Percentiles rank a stretch among this genome's conserved stretches.
phyloP scores from a whole-genome alignment of 2,888 invertebrate species.

The Hecatera dysodea region DNA sequence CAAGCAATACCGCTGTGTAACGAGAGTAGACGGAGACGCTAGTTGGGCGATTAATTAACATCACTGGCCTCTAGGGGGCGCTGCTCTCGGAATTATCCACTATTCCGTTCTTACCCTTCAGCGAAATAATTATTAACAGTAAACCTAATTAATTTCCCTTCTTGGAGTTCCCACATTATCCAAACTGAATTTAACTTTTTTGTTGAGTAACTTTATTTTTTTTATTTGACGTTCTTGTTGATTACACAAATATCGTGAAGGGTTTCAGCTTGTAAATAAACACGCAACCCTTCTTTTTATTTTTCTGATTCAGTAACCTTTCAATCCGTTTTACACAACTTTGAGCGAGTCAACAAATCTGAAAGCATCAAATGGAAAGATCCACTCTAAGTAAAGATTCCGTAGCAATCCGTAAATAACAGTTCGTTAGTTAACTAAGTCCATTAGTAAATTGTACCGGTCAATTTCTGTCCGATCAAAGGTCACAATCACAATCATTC shows the following conservation, averaged over 20 bases:
- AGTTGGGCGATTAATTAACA: conserved; percentile 82
- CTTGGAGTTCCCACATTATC: conserved; percentile 72
- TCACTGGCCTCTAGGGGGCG: conserved; percentile 77
- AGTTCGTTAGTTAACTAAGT: conserved; percentile 63
- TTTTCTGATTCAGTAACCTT: not conserved
- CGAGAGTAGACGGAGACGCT: conserved; percentile 72
- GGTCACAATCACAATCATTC: conserved; percentile 59
- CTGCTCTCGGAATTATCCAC: conserved; percentile 77
- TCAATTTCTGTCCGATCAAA: conserved; percentile 65
- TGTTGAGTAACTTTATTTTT: conserved; percentile 46
- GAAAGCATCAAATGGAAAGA: conserved; percentile 30
- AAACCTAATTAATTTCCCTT: conserved; percentile 79
- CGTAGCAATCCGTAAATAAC: conserved; percentile 42
- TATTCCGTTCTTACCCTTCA: conserved; percentile 75
- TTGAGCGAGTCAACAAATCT: conserved; percentile 24
- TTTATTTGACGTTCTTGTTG: conserved; percentile 20
- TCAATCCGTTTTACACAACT: not conserved
- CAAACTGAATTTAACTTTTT: conserved; percentile 70
- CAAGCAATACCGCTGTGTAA: conserved; percentile 69
- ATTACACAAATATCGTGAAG: conserved; percentile 24
- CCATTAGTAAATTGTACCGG: conserved; percentile 65
- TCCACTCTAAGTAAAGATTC: conserved; percentile 36
- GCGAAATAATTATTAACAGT: conserved; percentile 80
- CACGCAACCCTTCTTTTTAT: not conserved
- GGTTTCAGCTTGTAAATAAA: conserved; percentile 19